Base-by-base conservation (phyloP, 1,140 invertebrate species). In the Cydia strobilella region DNA sequence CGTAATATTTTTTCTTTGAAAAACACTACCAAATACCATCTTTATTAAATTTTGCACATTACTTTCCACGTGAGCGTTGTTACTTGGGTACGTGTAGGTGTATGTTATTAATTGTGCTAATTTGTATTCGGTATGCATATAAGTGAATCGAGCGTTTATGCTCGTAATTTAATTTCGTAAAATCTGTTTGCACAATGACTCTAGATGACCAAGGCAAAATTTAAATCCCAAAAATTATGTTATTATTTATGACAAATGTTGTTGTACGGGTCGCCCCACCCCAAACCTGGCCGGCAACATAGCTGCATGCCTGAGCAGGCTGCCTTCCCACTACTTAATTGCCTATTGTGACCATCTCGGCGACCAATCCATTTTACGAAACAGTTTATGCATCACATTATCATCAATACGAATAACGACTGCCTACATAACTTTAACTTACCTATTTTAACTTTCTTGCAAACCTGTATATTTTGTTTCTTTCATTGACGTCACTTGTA, bases 331-430 rank as follows among this genome's bases (percentile, higher is more conserved):
- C 74, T 85, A 82, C 83, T 76, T 75, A 82, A 84, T 76, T 75
- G 73, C 79, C 79, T 71, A 84, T 84, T 86, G 83, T 84, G 66
- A 77, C 72, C 63, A 75, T 82, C 83, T 84, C 79, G 77, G 77
- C 75, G 63, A 45, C 51, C n/a, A 5, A 79, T 77, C 75, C 79
- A 77, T 81, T 81, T 79, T 20, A 73, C 59, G 75, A 39, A 73
- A 39, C 35, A 35, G 4, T 59, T 25, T 48, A 76, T 77, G 77
- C 80, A 72, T 79, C 77, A 77, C 75, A 20, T 35, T 13, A 27
- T 4, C 23, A 9, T 20, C 62, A 63, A 12, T 12, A n/a, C 25
- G 23, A 25, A 66, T 27, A 18, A 51, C 13, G n/a, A 39, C 65
- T 39, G 13, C 6, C 65, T 69, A 3, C 27, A 66, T 66, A 31